Conservation (phyloP, 2,113 vertebrate species). For the Albula glossodonta region DNA sequence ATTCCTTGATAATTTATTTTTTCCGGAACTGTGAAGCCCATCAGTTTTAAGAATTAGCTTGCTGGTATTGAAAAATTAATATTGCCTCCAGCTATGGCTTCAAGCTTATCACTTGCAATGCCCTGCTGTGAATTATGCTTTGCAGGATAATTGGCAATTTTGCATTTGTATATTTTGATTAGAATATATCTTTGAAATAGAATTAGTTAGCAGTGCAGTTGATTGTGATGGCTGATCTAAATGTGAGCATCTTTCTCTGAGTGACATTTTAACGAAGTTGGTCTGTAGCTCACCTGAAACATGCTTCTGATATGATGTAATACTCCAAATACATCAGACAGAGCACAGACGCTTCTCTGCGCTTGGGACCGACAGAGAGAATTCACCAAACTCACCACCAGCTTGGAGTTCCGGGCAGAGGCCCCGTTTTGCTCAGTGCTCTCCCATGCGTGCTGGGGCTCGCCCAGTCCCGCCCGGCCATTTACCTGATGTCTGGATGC, state of each 20-base stretch:
- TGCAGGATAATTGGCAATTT: too few species aligned
- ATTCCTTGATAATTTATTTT: background rate
- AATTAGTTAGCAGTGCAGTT: background rate
- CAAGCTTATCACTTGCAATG: too few species aligned
- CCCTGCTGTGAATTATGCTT: background rate
- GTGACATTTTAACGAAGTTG: background rate
- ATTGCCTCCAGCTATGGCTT: too few species aligned
- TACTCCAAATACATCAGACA: background rate
- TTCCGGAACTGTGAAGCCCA: background rate
- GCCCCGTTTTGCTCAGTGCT: too few species aligned
- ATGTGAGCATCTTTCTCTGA: too few species aligned
- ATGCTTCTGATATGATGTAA: background rate
- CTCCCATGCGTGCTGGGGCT: slow-evolving; percentile 29
- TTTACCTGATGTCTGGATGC: slow-evolving; percentile 32
- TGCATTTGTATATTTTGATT: background rate
- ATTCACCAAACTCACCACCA: background rate
- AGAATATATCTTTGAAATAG: background rate
- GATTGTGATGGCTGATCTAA: too few species aligned
- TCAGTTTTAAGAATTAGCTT: background rate
- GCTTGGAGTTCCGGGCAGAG: slow-evolving; percentile 2
- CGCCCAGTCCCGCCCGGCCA: slow-evolving; percentile 19
- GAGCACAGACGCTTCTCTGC: background rate
- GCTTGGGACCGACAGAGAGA: background rate
- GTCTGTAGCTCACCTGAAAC: too few species aligned
- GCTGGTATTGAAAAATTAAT: background rate